Conservation (phyloP, 2,113 vertebrate genomes). For the Symphodus melops region DNA sequence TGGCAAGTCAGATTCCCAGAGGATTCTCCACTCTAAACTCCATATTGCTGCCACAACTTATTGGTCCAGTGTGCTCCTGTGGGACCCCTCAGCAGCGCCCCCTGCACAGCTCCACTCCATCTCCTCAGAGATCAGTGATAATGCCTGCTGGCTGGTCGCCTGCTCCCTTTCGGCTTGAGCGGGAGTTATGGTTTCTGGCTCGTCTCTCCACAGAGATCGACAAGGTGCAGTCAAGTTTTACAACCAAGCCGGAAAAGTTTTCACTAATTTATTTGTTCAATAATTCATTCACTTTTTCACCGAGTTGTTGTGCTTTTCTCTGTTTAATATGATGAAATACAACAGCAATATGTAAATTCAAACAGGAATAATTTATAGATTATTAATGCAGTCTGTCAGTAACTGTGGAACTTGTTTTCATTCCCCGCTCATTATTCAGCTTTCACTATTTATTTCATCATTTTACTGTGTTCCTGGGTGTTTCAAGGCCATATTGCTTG, state of each 20-base stretch:
- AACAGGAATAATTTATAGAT: constrained; percentile 54
- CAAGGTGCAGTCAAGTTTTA: constrained; percentile 28
- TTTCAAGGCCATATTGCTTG: constrained; percentile 1
- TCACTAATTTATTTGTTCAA: constrained; percentile 44
- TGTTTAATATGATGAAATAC: constrained; percentile 48
- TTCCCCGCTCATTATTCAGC: constrained; percentile 42
- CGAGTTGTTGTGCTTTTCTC: constrained; percentile 22
- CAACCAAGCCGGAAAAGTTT: constrained; percentile 21
- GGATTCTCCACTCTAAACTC: constrained; percentile 45
- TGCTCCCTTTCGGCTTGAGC: constrained; percentile 18
- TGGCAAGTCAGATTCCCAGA: constrained; percentile 14
- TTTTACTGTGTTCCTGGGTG: background rate
- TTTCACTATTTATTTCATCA: constrained; percentile 45
- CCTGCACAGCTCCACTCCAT: constrained; percentile 18
- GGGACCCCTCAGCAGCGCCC: constrained; percentile 31
- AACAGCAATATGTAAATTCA: constrained; percentile 55
- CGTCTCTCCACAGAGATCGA: constrained; percentile 32
- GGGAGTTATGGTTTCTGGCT: constrained; percentile 35
- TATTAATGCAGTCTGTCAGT: constrained; percentile 45
- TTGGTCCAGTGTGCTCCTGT: constrained; percentile 49
- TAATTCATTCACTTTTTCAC: constrained; percentile 37
- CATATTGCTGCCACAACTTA: constrained; percentile 66
- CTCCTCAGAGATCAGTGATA: constrained; percentile 54
- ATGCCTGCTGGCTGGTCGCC: constrained; percentile 32
- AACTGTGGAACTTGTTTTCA: constrained; percentile 43